Percentiles rank a stretch among this genome's conserved stretches.
Evolutionary conservation across 2,888 invertebrate genomes (phyloP).

Genomic region (Tipula vernalis): DNA sequence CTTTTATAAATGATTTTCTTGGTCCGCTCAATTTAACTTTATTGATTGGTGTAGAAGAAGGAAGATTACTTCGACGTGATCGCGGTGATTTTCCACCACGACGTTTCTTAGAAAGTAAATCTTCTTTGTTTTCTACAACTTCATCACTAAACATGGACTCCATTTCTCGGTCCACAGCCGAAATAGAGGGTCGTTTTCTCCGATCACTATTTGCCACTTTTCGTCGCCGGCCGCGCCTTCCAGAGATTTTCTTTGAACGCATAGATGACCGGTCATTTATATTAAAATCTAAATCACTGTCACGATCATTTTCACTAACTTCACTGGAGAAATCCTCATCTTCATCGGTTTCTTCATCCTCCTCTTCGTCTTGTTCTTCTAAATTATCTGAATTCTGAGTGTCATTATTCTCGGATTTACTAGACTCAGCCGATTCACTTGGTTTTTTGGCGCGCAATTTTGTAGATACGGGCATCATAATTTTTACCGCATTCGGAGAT

Average conservation of each 20-base stretch:
- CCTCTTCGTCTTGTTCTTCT: slow-evolving; percentile 11
- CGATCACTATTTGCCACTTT: slow-evolving; percentile 20
- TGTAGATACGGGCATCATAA: slow-evolving; percentile 18
- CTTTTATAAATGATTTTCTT: background rate
- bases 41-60: background rate
- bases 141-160: slow-evolving; percentile 4
- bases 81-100: background rate
- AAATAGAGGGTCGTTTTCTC: slow-evolving; percentile 21
- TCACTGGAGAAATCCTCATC: slow-evolving; percentile 17
- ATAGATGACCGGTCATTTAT: slow-evolving; percentile 36
- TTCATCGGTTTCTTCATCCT: slow-evolving; percentile 15
- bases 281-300: slow-evolving; percentile 50
- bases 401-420: slow-evolving; percentile 11
- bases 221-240: slow-evolving; percentile 20
- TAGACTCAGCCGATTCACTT: background rate
- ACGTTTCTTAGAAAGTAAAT: background rate
- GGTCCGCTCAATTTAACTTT: background rate
- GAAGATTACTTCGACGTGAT: background rate
- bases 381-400: slow-evolving; percentile 18
- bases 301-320: slow-evolving; percentile 44
- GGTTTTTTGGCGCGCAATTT: slow-evolving; percentile 20
- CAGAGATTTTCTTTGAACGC: slow-evolving; percentile 10
- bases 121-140: background rate
- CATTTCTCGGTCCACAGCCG: slow-evolving; percentile 21
- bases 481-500: slow-evolving; percentile 22